These are phyloP conservation scores for Caenorhabditis doughertyi DNA, from an alignment of 2,888 invertebrate species.

Conservation along the genomic window DNA sequence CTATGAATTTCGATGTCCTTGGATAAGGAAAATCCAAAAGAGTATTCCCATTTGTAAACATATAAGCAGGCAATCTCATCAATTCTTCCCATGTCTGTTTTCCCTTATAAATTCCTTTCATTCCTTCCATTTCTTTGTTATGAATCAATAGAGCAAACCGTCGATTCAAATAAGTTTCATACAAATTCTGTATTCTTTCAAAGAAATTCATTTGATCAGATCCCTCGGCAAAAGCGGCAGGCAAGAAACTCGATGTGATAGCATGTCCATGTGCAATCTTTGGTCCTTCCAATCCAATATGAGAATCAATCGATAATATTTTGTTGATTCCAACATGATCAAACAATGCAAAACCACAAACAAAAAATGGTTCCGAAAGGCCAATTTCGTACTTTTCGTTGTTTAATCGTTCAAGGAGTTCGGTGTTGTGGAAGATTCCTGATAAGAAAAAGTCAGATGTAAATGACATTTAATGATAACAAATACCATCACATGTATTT, in stretches of 20 bases:
- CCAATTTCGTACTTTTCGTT: slow-evolving; percentile 71
- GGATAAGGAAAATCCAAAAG: slow-evolving; percentile 54
- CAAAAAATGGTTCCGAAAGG: slow-evolving; percentile 69
- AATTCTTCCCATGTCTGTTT: slow-evolving; percentile 46
- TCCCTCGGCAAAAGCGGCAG: slow-evolving; percentile 35
- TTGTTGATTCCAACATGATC: slow-evolving; percentile 59
- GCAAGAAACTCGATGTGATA: slow-evolving; percentile 43
- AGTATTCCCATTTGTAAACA: slow-evolving; percentile 54
- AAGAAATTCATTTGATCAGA: slow-evolving; percentile 46
- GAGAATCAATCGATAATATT: slow-evolving; percentile 57
- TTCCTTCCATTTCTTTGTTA: slow-evolving; percentile 35
- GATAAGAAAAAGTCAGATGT: slow-evolving; percentile 14
- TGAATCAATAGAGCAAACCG: slow-evolving; percentile 25
- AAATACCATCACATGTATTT: slow-evolving; percentile 46
- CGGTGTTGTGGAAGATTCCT: slow-evolving; percentile 61
- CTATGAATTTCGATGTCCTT: slow-evolving; percentile 43
- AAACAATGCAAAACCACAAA: slow-evolving; percentile 67
- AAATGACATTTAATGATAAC: neutral
- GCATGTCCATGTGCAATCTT: slow-evolving; percentile 56
- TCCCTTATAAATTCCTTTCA: slow-evolving; percentile 35
- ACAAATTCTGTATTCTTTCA: slow-evolving; percentile 34
- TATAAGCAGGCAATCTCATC: slow-evolving; percentile 33
- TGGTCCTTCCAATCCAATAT: slow-evolving; percentile 49
- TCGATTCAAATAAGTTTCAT: slow-evolving; percentile 39
- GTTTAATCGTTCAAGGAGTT: slow-evolving; percentile 65